A percentile compares a stretch with the other conserved stretches of the same genome.
Conservation (phyloP, 2,888 invertebrate species). For the Calameuta pallipes region DNA sequence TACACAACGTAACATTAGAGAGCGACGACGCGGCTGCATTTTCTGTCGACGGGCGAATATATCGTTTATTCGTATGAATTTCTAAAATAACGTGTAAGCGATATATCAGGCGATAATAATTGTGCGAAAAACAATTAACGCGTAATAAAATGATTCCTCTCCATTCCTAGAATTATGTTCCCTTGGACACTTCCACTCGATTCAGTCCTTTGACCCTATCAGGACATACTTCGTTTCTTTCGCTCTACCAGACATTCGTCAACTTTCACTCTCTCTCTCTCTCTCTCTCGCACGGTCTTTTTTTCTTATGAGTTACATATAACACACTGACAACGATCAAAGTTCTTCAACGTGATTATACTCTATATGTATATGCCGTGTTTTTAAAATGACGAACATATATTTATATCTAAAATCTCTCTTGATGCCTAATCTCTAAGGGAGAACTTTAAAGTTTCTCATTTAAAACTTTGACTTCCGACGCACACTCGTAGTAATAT, state of each 20-base stretch:
- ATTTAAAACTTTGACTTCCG: background rate
- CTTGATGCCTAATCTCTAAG: background rate
- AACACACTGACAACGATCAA: background rate
- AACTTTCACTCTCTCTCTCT: background rate
- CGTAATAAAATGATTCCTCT: background rate
- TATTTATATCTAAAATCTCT: background rate
- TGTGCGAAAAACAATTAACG: background rate
- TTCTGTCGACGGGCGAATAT: background rate
- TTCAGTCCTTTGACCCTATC: background rate
- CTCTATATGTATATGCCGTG: background rate
- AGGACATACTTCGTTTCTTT: background rate
- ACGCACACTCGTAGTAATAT: background rate
- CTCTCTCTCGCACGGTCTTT: background rate
- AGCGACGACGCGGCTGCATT: conserved; percentile 18
- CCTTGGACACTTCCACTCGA: background rate
- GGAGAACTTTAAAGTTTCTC: background rate
- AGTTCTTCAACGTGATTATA: background rate
- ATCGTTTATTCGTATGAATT: background rate
- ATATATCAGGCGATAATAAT: background rate
- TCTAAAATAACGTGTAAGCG: background rate
- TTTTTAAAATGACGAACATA: background rate
- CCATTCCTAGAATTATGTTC: background rate
- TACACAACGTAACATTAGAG: conserved; percentile 53
- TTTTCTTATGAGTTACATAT: background rate
- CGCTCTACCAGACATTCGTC: background rate